These are phyloP conservation scores for Cassiopea andromeda DNA, from an alignment of 30 jellyfish, hydroid and myxozoan genomes.

Conservation along the genomic window DNA sequence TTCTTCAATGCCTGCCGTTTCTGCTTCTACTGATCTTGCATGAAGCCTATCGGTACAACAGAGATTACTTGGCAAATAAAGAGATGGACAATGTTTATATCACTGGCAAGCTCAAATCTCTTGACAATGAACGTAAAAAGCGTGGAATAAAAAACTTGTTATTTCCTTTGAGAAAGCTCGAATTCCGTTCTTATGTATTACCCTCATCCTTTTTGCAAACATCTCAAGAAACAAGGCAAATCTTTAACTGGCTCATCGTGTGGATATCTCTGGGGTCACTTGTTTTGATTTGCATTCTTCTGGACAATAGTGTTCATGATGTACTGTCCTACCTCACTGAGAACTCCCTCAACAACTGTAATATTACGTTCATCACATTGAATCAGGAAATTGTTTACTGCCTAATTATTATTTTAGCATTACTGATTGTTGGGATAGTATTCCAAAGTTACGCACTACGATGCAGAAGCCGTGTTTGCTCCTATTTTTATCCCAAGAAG, in stretches of 20 bases:
- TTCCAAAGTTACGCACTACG: slow-evolving; percentile 84
- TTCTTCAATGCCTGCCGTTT: slow-evolving; percentile 77
- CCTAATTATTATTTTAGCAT: slow-evolving; percentile 50
- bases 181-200: slow-evolving; percentile 84
- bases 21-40: slow-evolving; percentile 66
- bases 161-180: slow-evolving; percentile 89
- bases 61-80: slow-evolving; percentile 78
- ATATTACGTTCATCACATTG: slow-evolving; percentile 11
- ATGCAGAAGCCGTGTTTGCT: slow-evolving; percentile 88
- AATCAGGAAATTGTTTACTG: slow-evolving; percentile 43
- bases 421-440: slow-evolving; percentile 36
- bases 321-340: slow-evolving; percentile 25
- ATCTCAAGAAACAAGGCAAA: slow-evolving; percentile 51
- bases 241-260: slow-evolving; percentile 72
- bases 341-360: slow-evolving; percentile 35
- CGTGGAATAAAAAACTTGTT: slow-evolving; percentile 81
- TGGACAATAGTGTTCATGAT: slow-evolving; percentile 69
- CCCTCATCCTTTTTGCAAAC: slow-evolving; percentile 81
- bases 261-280: slow-evolving; percentile 55
- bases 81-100: slow-evolving; percentile 87
- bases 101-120: slow-evolving; percentile 78
- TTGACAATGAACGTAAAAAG: slow-evolving; percentile 84
- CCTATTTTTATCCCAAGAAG: slow-evolving; percentile 77
- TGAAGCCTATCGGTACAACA: slow-evolving; percentile 86
- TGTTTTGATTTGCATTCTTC: slow-evolving; percentile 49